Conservation (phyloP, 1,140 invertebrate species). For the Gryon sp. region DNA sequence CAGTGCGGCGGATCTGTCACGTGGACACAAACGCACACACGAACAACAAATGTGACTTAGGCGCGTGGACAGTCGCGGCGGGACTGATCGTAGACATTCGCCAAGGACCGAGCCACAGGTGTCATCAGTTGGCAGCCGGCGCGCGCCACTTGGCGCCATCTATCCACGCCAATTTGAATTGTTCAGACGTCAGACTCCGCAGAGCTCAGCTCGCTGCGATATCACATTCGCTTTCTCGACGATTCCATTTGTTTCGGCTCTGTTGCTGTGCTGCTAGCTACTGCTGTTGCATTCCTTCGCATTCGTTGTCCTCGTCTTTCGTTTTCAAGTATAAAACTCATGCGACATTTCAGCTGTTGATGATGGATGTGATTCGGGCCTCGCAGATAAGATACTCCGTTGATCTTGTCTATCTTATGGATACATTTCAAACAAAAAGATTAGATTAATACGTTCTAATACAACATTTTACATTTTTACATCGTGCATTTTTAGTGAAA, state of each 20-base stretch:
- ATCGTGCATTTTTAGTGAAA: no score
- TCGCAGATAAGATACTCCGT: no score
- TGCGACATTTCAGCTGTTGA: no score
- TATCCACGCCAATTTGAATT: background rate
- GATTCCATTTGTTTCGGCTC: slow-evolving; percentile 10
- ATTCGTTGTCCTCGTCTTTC: no score
- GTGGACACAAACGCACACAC: slow-evolving; percentile 58
- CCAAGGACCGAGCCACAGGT: slow-evolving; percentile 73
- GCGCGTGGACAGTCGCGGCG: slow-evolving; percentile 75
- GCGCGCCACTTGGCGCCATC: slow-evolving; percentile 35
- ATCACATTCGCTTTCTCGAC: slow-evolving; percentile 15
- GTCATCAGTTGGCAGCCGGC: slow-evolving; percentile 70
- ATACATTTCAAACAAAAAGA: no score
- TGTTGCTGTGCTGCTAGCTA: background rate
- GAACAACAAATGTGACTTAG: slow-evolving; percentile 58
- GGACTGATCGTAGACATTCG: slow-evolving; percentile 71
- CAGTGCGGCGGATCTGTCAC: slow-evolving; percentile 53
- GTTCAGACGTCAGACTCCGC: background rate
- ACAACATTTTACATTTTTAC: no score
- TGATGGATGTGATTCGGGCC: no score
- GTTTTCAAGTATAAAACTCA: no score
- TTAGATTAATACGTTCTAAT: no score
- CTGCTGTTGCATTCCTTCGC: no score
- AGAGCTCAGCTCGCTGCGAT: slow-evolving; percentile 4
- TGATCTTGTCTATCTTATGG: no score